Evolutionary conservation across 1,140 invertebrate genomes (phyloP).

Genomic region (Saxidomus purpurata): DNA sequence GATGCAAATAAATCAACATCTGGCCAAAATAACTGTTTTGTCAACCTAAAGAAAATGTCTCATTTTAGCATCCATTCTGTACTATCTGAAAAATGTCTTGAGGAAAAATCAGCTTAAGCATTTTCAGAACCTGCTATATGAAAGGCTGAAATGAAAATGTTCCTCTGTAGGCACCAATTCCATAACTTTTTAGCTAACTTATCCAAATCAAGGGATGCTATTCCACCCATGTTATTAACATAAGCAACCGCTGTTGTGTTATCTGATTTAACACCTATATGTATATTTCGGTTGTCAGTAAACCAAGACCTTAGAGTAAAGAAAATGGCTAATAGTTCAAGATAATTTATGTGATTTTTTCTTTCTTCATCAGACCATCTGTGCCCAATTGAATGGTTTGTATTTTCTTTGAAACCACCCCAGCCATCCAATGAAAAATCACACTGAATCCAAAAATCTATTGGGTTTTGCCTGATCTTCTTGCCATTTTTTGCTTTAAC

Average conservation of each 20-base stretch:
- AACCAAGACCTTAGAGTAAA: not conserved
- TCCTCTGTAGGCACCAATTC: conserved; percentile 21
- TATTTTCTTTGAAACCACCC: too few relatives aligned
- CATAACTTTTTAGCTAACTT: conserved; percentile 2
- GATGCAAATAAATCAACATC: conserved; percentile 38
- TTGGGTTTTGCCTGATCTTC: not conserved
- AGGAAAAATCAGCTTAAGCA: conserved; percentile 17
- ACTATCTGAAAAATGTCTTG: not conserved
- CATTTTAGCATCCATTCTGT: conserved; percentile 47
- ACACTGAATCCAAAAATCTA: not conserved
- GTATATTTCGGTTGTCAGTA: not conserved
- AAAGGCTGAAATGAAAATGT: conserved; percentile 25
- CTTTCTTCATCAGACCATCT: conserved; percentile 34
- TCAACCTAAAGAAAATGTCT: conserved; percentile 52
- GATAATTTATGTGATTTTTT: conserved; percentile 34
- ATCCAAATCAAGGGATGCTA: conserved; percentile 1
- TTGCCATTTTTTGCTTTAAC: too few relatives aligned
- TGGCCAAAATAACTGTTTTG: conserved; percentile 4
- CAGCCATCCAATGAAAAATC: not conserved
- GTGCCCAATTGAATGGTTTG: conserved; percentile 12
- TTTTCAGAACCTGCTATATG: conserved; percentile 7
- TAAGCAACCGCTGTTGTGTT: not conserved
- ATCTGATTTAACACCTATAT: conserved; percentile 28
- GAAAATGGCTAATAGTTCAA: conserved; percentile 2
- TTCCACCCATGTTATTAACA: conserved; percentile 33